A percentile compares a stretch with the other conserved stretches of the same genome.
Conservation (phyloP, 2,113 vertebrate species). For the Tychaedon coryphoeus region DNA sequence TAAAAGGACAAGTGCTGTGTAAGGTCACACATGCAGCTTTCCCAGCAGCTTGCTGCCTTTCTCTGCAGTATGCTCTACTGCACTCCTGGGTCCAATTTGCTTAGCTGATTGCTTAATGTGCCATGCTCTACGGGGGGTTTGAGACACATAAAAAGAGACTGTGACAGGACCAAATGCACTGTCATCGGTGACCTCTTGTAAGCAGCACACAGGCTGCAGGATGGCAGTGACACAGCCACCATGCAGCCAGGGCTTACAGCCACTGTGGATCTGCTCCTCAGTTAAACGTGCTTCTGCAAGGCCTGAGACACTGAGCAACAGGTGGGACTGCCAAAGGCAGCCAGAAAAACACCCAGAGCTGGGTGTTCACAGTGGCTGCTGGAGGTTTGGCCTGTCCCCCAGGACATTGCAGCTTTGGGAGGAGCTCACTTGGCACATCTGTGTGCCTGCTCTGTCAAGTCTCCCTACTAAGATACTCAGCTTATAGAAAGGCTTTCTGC, state of each 20-base stretch:
- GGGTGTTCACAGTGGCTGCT: fast-evolving
- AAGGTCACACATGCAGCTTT: not conserved
- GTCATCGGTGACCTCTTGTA: not conserved
- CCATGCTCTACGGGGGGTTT: not conserved
- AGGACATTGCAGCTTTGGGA: fast-evolving
- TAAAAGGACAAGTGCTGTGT: not conserved
- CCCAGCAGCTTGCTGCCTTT: not conserved
- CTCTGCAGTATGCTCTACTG: not conserved
- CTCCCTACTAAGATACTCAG: not conserved
- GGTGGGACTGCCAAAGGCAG: not conserved
- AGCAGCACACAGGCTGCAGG: not conserved
- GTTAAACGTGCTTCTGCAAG: not conserved
- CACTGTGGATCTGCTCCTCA: not conserved
- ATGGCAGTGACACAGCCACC: not conserved
- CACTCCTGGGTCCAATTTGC: not conserved
- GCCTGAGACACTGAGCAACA: not conserved
- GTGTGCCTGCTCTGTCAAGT: not conserved
- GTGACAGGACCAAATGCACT: not conserved
- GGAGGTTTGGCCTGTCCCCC: not conserved
- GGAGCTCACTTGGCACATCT: not conserved
- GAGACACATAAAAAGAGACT: not conserved
- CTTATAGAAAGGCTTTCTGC: not conserved
- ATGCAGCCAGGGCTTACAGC: not conserved
- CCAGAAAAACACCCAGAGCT: not conserved
- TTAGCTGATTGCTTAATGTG: not conserved